Evolutionary conservation across 2,888 invertebrate species (phyloP).

Genomic region (Oscheius sp.): DNA sequence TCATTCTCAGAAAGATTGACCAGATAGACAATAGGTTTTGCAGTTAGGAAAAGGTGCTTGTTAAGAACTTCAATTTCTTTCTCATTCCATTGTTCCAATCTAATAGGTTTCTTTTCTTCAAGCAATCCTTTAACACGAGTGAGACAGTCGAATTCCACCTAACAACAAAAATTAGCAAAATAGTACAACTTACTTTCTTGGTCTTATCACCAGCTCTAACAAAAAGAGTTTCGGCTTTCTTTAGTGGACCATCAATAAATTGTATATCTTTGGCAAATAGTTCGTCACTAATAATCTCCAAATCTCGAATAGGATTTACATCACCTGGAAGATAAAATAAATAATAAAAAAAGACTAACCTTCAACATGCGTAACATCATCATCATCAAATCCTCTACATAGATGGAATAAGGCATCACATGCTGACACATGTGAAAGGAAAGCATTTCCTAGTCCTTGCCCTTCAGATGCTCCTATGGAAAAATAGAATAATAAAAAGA

Average conservation of each 20-base stretch:
- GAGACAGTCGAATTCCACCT: conserved; percentile 80
- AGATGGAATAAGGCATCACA: conserved; percentile 98
- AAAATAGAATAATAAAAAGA: not conserved
- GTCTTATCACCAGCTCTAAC: conserved; percentile 89
- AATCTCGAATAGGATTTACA: conserved; percentile 93
- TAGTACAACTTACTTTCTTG: conserved; percentile 82
- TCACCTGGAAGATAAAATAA: conserved; percentile 76
- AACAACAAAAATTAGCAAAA: not conserved
- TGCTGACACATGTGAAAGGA: conserved; percentile 96
- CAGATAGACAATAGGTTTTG: conserved; percentile 95
- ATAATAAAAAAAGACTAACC: conserved; percentile 72
- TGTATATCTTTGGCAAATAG: conserved; percentile 90
- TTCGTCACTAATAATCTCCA: conserved; percentile 95
- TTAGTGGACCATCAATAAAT: conserved; percentile 82
- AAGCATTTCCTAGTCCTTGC: conserved; percentile 96
- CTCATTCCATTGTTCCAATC: conserved; percentile 78
- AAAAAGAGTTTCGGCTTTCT: conserved; percentile 84
- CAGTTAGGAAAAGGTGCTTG: conserved; percentile 92
- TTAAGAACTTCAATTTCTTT: conserved; percentile 77
- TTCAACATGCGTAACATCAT: conserved; percentile 96
- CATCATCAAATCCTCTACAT: conserved; percentile 94
- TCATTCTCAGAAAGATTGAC: conserved; percentile 97
- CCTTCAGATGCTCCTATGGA: conserved; percentile 84
- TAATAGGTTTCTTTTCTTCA: conserved; percentile 88
- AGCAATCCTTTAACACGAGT: conserved; percentile 84